Base-by-base conservation (phyloP, 2,113 vertebrate species). In the Engystomops pustulosus region DNA sequence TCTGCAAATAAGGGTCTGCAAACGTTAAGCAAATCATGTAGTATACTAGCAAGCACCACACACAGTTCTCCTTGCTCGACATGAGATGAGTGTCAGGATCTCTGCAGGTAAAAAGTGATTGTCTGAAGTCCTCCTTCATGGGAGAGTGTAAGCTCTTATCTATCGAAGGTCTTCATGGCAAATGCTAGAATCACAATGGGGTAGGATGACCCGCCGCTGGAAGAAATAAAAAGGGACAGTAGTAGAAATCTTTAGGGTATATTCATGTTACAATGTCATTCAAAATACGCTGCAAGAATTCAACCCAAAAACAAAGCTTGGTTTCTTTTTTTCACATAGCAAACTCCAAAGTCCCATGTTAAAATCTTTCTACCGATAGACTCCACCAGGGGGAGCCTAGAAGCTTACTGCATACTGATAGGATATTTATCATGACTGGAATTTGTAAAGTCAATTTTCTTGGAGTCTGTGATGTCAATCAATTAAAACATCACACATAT, bases 161-260 rank as follows among this genome's bases (percentile, higher is more conserved):
- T 90, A 81, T 77, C 84, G 85, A 70, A 85, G 85, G 69, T 88
- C 74, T 81, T 27, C 82, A 87, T 84, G 76, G 78, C 84, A 41
- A 60, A 60, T 87, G 86, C 69, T 83, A 89, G 30, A 18, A 85
- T 99, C 95, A 99, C 96, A 99, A 95, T 3, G 95, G 98, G 86
- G 98, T 99, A 69, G 98, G 98, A 87, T 98, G 97, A 86, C 98
- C 97, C 87, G 97, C 95, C 88, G 96, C 98, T 99, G 41, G 32
- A 89, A 84, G 25, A 82, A 68, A 86, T 4, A 1, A 62, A 1
- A 23, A 2, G n/a, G n/a, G n/a, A n/a, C n/a, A n/a, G n/a, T n/a
- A n/a, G n/a, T n/a, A n/a, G n/a, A n/a, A n/a, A n/a, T n/a, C n/a
- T n/a, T n/a, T n/a, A n/a, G n/a, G n/a, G n/a, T n/a, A n/a, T n/a